These are phyloP conservation scores for Cordilura impudica DNA, from an alignment of 2,888 invertebrate genomes.

Conservation along the genomic window DNA sequence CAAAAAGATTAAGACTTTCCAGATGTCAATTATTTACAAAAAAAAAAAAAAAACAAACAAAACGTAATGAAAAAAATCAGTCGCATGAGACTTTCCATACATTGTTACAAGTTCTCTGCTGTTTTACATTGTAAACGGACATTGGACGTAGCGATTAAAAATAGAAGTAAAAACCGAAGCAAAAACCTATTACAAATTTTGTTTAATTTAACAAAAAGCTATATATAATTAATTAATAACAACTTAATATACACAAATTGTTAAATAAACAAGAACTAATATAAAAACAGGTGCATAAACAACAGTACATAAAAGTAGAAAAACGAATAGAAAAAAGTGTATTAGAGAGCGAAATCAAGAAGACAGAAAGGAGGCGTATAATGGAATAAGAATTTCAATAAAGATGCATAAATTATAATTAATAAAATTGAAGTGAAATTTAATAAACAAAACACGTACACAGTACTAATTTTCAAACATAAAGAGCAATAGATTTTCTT, in stretches of 20 bases:
- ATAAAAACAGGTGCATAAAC: constrained; percentile 54
- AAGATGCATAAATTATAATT: constrained; percentile 51
- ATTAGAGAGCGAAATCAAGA: background rate
- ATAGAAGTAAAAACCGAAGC: background rate
- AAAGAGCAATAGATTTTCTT: background rate
- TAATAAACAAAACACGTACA: constrained; percentile 55
- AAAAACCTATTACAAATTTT: background rate
- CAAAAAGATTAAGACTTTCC: constrained; percentile 14
- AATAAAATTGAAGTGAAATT: constrained; percentile 15
- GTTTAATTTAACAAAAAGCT: background rate
- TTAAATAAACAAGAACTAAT: constrained; percentile 28
- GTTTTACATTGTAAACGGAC: constrained; percentile 9
- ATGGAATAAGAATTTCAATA: constrained; percentile 12
- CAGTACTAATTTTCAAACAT: constrained; percentile 4
- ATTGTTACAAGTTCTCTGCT: constrained; percentile 40
- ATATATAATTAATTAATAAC: background rate
- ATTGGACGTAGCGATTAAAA: background rate
- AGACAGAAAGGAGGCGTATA: constrained; percentile 47
- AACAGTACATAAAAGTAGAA: background rate
- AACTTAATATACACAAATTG: constrained; percentile 37
- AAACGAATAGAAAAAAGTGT: background rate
- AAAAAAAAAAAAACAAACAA: constrained; percentile 42
- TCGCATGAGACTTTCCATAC: constrained; percentile 41
- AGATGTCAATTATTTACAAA: constrained; percentile 41
- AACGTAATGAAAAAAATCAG: background rate